Evolutionary conservation across 2,113 vertebrate species (phyloP).

Genomic region (Lepidothrix coronata): DNA sequence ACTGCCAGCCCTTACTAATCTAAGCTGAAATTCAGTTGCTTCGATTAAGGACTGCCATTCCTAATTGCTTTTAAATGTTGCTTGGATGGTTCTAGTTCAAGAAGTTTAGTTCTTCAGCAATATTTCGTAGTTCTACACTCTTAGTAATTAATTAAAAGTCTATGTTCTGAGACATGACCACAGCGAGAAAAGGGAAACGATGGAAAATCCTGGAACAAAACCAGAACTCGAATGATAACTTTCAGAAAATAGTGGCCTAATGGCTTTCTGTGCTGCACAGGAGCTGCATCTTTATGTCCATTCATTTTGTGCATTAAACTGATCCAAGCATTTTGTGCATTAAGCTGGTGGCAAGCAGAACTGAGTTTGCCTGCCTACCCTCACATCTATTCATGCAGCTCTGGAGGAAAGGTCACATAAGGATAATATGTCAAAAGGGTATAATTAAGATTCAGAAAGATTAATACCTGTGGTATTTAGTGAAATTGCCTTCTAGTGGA

Average conservation of each 20-base stretch:
- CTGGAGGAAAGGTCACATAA: slow-evolving; percentile 75
- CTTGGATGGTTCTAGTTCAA: slow-evolving; percentile 34
- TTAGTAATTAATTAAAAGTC: slow-evolving; percentile 14
- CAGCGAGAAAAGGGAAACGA: not conserved
- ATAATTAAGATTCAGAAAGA: slow-evolving; percentile 83
- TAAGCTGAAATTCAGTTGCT: slow-evolving; percentile 61
- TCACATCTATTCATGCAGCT: slow-evolving; percentile 53
- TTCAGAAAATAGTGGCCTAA: not conserved
- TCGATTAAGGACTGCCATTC: slow-evolving; percentile 70
- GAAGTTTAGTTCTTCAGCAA: slow-evolving; percentile 49
- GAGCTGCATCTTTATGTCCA: slow-evolving; percentile 18
- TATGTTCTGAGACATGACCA: not conserved
- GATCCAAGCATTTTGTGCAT: not conserved
- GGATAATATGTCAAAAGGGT: slow-evolving; percentile 79
- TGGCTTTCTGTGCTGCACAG: not conserved
- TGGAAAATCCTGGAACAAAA: not conserved
- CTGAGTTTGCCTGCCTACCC: slow-evolving; percentile 15
- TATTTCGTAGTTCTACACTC: not conserved
- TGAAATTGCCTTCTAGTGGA: slow-evolving; percentile 80
- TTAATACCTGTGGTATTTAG: slow-evolving; percentile 84
- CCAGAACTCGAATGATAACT: not conserved
- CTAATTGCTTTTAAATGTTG: slow-evolving; percentile 72
- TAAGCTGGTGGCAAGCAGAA: not conserved
- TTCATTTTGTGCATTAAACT: not conserved
- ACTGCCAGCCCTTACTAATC: slow-evolving; percentile 64